Evolutionary conservation across 2,797 vertebrate species (phyloP).

Genomic region (Threskiornis aethiopicus): DNA sequence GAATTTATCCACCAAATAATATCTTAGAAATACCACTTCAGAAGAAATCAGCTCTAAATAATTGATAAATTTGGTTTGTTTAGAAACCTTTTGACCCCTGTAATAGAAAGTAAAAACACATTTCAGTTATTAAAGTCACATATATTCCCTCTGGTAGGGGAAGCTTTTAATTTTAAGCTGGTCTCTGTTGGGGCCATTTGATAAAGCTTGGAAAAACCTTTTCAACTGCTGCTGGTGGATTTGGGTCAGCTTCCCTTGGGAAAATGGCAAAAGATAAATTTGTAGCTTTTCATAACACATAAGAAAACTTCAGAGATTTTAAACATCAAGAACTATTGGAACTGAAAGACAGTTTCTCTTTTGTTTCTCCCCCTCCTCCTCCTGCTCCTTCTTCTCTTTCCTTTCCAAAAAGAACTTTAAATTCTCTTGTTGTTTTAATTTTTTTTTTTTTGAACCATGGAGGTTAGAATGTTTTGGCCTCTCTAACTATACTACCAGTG

Average conservation of each 20-base stretch:
- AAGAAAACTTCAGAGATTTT: slow-evolving; percentile 80
- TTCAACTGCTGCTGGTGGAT: slow-evolving; percentile 77
- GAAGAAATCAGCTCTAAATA: slow-evolving; percentile 94
- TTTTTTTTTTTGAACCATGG: background rate
- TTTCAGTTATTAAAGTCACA: slow-evolving; percentile 85
- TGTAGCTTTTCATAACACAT: slow-evolving; percentile 78
- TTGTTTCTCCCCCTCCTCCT: slow-evolving; percentile 35
- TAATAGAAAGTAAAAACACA: slow-evolving; percentile 87
- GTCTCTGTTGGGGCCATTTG: slow-evolving; percentile 77
- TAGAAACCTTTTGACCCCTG: slow-evolving; percentile 81
- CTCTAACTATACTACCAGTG: background rate
- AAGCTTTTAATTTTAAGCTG: slow-evolving; percentile 84
- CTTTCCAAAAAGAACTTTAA: slow-evolving; percentile 61
- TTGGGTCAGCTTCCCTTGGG: slow-evolving; percentile 77
- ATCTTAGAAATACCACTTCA: slow-evolving; percentile 89
- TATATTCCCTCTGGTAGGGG: slow-evolving; percentile 78
- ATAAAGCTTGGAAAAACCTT: slow-evolving; percentile 79
- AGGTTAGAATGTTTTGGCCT: slow-evolving; percentile 47
- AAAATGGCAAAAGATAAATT: slow-evolving; percentile 81
- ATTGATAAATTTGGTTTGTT: slow-evolving; percentile 96
- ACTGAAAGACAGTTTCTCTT: slow-evolving; percentile 69
- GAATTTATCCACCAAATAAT: slow-evolving; percentile 94
- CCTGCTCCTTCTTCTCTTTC: slow-evolving; percentile 4
- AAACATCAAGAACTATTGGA: slow-evolving; percentile 75
- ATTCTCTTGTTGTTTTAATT: slow-evolving; percentile 49